phyloP scores from a whole-genome alignment of 1,140 invertebrate genomes.

The Drosophila nigromelanica region DNA sequence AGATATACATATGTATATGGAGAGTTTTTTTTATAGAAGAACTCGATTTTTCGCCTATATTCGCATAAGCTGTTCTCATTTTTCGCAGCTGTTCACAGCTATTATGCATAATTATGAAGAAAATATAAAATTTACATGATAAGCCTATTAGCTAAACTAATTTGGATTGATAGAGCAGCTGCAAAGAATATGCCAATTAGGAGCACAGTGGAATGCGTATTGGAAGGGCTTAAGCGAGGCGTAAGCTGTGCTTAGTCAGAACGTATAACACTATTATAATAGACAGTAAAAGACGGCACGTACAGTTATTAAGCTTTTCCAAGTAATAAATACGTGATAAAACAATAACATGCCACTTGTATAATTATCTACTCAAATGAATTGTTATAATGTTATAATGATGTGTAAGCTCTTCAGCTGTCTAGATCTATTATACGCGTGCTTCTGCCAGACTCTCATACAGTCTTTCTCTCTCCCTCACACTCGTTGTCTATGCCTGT shows the following conservation, averaged over 20 bases:
- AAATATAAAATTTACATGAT: constrained; percentile 18
- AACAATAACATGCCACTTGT: constrained; percentile 58
- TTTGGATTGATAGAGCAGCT: constrained; percentile 3
- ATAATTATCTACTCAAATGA: constrained; percentile 49
- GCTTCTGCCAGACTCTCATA: background rate
- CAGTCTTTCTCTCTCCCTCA: background rate
- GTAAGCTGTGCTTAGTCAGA: background rate
- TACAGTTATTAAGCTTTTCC: constrained; percentile 7
- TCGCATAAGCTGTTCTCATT: background rate
- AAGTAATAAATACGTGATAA: constrained; percentile 41
- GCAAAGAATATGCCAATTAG: constrained; percentile 6
- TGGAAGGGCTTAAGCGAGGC: background rate
- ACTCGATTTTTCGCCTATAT: constrained; percentile 33
- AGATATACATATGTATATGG: background rate
- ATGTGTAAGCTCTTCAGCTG: constrained; percentile 65
- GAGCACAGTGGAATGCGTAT: constrained; percentile 14
- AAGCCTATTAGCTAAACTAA: constrained; percentile 14
- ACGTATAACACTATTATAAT: no score
- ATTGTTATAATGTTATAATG: constrained; percentile 71
- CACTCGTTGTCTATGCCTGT: constrained; percentile 6
- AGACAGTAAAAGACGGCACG: background rate
- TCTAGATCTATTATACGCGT: constrained; percentile 19
- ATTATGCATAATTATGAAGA: constrained; percentile 34
- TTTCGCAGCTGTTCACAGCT: constrained; percentile 33
- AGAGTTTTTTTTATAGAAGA: constrained; percentile 18